Evolutionary conservation across 2,888 invertebrate genomes (phyloP).

Genomic region (Sminthurides aquaticus): DNA sequence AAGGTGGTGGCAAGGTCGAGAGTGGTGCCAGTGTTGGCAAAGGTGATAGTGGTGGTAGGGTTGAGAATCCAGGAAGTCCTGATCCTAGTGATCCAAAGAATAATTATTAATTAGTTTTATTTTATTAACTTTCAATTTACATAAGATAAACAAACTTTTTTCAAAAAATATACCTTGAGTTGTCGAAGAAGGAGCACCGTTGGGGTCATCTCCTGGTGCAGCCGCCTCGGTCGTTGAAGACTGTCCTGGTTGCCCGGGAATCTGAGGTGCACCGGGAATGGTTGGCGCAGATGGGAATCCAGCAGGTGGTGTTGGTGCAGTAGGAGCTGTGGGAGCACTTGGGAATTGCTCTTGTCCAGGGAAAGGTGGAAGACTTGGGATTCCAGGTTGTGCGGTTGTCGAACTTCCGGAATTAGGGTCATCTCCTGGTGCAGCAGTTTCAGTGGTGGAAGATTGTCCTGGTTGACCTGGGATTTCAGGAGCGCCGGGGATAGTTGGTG

Average conservation of each 20-base stretch:
- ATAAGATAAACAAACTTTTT: not conserved
- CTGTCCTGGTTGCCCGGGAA: conserved; percentile 12
- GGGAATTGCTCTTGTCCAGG: conserved; percentile 1
- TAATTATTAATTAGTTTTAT: no score
- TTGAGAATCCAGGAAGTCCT: not conserved
- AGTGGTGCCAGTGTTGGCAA: not conserved
- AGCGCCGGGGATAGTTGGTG: not conserved
- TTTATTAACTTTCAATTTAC: no score
- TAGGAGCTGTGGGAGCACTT: not conserved
- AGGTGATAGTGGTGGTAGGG: not conserved
- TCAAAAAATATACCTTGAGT: not conserved
- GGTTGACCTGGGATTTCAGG: conserved; percentile 4
- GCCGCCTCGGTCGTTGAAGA: not conserved
- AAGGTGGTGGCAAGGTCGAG: conserved; percentile 7
- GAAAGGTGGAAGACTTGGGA: conserved; percentile 8
- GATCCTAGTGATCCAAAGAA: no score
- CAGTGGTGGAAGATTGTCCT: not conserved
- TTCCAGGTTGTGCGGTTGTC: not conserved
- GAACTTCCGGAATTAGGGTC: not conserved
- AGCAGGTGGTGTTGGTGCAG: conserved; percentile 3
- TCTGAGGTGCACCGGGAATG: not conserved
- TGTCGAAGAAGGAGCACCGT: conserved; percentile 1
- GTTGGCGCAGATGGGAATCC: not conserved
- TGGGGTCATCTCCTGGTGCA: conserved; percentile 17
- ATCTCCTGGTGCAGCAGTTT: not conserved